Percentiles rank a stretch among this genome's conserved stretches.
Evolutionary conservation across 1,140 invertebrate species (phyloP).

Genomic region (Dendrolimus punctatus): DNA sequence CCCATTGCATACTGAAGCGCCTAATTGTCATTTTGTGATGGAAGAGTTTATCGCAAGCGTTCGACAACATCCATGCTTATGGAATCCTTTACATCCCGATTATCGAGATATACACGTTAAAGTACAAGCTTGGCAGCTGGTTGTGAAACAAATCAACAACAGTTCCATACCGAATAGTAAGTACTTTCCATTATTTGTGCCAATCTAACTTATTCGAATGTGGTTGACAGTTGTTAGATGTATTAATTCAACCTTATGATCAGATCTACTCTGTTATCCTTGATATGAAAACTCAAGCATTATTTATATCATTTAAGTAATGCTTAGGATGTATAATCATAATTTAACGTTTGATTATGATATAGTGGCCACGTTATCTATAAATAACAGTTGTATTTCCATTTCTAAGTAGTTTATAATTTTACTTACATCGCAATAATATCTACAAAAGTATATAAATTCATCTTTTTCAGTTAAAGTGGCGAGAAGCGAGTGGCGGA

Average conservation of each 20-base stretch:
- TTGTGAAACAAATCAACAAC: slow-evolving; percentile 44
- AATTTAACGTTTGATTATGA: slow-evolving; percentile 1
- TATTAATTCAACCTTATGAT: too few relatives aligned
- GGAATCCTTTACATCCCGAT: slow-evolving; percentile 56
- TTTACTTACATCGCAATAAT: too few relatives aligned
- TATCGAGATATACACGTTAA: slow-evolving; percentile 47
- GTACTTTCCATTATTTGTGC: slow-evolving; percentile 15
- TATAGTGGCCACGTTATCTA: too few relatives aligned
- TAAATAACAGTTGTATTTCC: too few relatives aligned
- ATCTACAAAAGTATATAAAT: background rate
- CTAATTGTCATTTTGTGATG: slow-evolving; percentile 19
- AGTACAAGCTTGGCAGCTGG: slow-evolving; percentile 48
- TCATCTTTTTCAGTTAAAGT: slow-evolving; percentile 41
- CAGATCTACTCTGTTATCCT: too few relatives aligned
- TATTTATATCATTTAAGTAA: background rate
- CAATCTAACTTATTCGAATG: too few relatives aligned
- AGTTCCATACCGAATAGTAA: slow-evolving; percentile 46
- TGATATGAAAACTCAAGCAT: background rate
- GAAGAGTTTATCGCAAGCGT: slow-evolving; percentile 53
- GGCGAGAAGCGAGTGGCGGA: slow-evolving; percentile 58
- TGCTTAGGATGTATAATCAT: background rate
- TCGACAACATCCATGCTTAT: slow-evolving; percentile 44
- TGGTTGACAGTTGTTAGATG: too few relatives aligned
- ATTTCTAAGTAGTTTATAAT: too few relatives aligned
- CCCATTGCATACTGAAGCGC: too few relatives aligned